phyloP scores from a whole-genome alignment of 2,113 vertebrate genomes.

The Barbus barbus region DNA sequence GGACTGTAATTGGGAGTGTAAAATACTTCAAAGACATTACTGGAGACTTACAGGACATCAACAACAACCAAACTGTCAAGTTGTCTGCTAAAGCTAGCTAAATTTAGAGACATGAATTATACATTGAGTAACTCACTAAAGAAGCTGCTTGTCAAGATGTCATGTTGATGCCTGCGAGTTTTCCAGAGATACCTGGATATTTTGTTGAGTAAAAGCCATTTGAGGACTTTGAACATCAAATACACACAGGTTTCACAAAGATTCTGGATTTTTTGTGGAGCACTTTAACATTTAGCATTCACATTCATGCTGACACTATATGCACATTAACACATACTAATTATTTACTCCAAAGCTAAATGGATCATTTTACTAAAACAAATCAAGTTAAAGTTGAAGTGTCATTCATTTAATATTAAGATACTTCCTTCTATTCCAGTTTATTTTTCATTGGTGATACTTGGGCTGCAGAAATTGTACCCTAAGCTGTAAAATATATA shows the following conservation, averaged over 20 bases:
- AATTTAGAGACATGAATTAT: conserved; percentile 9
- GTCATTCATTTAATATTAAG: background rate
- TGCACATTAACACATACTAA: background rate
- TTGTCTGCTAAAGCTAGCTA: background rate
- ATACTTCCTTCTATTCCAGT: background rate
- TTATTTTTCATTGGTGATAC: background rate
- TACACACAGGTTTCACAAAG: background rate
- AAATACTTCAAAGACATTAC: background rate
- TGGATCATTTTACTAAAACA: background rate
- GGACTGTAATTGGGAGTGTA: background rate
- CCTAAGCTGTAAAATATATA: background rate
- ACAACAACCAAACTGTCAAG: background rate
- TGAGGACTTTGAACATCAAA: conserved; percentile 12
- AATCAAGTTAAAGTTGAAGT: background rate
- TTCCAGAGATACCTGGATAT: background rate
- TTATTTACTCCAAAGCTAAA: background rate
- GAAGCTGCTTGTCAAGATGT: background rate
- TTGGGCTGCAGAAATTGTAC: background rate
- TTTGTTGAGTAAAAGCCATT: background rate
- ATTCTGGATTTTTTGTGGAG: background rate
- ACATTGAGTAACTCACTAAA: background rate
- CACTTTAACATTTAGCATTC: background rate
- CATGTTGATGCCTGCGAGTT: background rate
- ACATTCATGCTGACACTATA: too few relatives aligned
- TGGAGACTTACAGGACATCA: background rate